Percentiles rank a stretch among this genome's conserved stretches.
These are phyloP conservation scores for Xanthia icteritia DNA, from an alignment of 2,888 invertebrate species.

Conservation along the genomic window DNA sequence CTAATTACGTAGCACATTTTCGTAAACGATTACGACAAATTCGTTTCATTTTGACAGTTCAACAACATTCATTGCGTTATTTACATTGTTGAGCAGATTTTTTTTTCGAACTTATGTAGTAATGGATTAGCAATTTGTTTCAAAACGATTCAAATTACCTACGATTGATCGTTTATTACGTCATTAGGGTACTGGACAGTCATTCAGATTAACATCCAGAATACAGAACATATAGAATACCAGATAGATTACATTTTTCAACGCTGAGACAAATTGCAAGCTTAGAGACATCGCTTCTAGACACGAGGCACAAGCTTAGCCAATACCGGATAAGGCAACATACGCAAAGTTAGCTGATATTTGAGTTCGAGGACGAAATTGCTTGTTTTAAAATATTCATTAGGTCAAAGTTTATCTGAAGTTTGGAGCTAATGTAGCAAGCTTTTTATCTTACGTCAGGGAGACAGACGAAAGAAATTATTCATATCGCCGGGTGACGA, in stretches of 20 bases:
- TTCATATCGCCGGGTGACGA: conserved; percentile 38
- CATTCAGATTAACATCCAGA: conserved; percentile 4
- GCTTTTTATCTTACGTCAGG: conserved; percentile 32
- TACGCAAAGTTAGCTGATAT: conserved; percentile 20
- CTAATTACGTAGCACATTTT: too few species aligned
- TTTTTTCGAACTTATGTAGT: too few species aligned
- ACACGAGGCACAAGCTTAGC: not conserved
- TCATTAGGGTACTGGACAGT: too few species aligned
- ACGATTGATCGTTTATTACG: too few species aligned
- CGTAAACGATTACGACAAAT: too few species aligned
- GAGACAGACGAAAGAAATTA: conserved; percentile 25
- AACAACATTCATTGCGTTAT: too few species aligned
- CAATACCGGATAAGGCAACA: conserved; percentile 13
- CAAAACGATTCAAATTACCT: too few species aligned
- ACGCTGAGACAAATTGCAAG: conserved; percentile 3
- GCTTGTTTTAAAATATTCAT: conserved; percentile 8
- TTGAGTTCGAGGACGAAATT: conserved; percentile 19
- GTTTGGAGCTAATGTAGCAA: conserved; percentile 8
- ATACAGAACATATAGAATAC: not conserved
- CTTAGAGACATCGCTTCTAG: conserved; percentile 8
- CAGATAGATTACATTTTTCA: conserved; percentile 8
- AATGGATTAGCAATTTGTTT: too few species aligned
- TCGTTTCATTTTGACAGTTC: too few species aligned
- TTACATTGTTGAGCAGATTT: too few species aligned
- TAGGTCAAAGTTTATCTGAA: conserved; percentile 37